Evolutionary conservation across 2,888 invertebrate species (phyloP).

Genomic region (Chirona hameri): DNA sequence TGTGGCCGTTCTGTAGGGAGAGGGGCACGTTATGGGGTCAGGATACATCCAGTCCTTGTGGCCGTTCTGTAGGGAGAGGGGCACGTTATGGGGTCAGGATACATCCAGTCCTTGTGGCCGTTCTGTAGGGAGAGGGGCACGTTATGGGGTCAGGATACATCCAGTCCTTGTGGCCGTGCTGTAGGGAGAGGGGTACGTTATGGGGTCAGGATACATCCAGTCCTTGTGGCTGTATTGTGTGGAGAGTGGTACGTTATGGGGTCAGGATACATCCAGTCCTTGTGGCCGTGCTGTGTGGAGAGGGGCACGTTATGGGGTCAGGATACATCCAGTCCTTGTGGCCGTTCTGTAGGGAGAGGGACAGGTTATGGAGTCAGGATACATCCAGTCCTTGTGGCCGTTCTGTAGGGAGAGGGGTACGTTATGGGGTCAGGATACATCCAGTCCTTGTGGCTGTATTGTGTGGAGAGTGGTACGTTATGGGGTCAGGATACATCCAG

Average conservation of each 20-base stretch:
- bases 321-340: conserved; percentile 82
- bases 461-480: neutral
- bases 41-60: conserved; percentile 82
- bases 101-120: conserved; percentile 88
- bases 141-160: conserved; percentile 51
- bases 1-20: conserved; percentile 62
- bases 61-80: conserved; percentile 53
- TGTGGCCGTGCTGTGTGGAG: conserved; percentile 63
- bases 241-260: too few species aligned
- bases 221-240: conserved; percentile 74
- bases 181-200: neutral
- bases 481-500: conserved; percentile 61
- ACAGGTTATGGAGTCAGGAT: conserved; percentile 39
- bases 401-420: conserved; percentile 45
- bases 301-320: too few species aligned
- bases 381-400: conserved; percentile 88
- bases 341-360: conserved; percentile 53
- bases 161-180: conserved; percentile 83
- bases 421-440: conserved; percentile 51
- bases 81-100: conserved; percentile 39
- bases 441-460: conserved; percentile 83
- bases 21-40: too few species aligned
- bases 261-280: conserved; percentile 71
- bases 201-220: conserved; percentile 61
- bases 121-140: conserved; percentile 45